Evolutionary conservation across 2,888 invertebrate genomes (phyloP).

Genomic region (Resseliella maxima): DNA sequence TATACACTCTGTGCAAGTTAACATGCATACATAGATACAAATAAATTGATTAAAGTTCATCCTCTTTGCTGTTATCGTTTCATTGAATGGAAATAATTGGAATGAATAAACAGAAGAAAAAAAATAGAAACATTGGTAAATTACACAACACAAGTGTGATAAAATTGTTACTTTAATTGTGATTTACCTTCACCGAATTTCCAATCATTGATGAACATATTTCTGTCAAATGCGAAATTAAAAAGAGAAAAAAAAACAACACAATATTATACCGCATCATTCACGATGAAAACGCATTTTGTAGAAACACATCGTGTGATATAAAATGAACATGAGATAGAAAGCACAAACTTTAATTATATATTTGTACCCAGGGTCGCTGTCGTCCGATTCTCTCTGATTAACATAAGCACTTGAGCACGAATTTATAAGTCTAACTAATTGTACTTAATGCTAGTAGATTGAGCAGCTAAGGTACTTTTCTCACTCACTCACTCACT

Average conservation of each 20-base stretch:
- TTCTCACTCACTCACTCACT: no score
- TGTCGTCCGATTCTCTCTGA: not conserved
- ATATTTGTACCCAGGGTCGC: not conserved
- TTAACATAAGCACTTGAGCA: conserved; percentile 26
- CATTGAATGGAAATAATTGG: not conserved
- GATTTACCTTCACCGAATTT: conserved; percentile 40
- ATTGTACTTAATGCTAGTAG: conserved; percentile 1
- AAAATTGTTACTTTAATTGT: not conserved
- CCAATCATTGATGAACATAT: not conserved
- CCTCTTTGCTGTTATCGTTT: not conserved
- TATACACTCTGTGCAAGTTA: no score
- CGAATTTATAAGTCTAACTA: not conserved
- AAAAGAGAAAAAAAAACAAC: no score
- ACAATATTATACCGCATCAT: not conserved
- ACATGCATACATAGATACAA: no score
- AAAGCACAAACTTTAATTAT: not conserved
- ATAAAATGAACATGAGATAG: not conserved
- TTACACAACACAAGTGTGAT: not conserved
- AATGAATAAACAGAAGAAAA: not conserved
- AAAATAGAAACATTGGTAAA: not conserved
- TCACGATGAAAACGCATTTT: not conserved
- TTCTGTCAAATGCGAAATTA: not conserved
- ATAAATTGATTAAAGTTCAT: not conserved
- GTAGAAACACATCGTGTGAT: not conserved
- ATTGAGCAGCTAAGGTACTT: not conserved